Conservation (phyloP, 2,888 invertebrate genomes). For the Arctia plantaginis region DNA sequence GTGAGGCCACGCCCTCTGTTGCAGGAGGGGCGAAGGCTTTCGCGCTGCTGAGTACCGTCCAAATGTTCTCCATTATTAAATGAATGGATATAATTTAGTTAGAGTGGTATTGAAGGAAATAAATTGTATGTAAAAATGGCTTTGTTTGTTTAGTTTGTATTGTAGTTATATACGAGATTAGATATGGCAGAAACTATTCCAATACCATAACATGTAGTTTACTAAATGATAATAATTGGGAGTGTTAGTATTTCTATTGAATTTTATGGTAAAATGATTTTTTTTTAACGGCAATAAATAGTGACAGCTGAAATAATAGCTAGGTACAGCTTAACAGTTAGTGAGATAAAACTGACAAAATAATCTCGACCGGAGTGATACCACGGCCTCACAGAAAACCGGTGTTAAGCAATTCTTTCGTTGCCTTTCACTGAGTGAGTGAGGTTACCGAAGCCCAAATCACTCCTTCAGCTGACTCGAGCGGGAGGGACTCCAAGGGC, state of each 20-base stretch:
- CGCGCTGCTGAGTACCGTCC: slow-evolving; percentile 28
- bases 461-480: too few relatives aligned
- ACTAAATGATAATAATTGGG: not conserved
- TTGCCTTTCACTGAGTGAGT: too few relatives aligned
- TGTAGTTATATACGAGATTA: slow-evolving; percentile 1
- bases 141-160: slow-evolving; percentile 40
- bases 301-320: not conserved
- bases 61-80: slow-evolving; percentile 42
- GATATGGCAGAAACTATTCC: slow-evolving; percentile 1
- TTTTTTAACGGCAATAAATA: not conserved
- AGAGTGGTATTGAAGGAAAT: slow-evolving; percentile 42
- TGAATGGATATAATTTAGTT: slow-evolving; percentile 52
- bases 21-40: slow-evolving; percentile 43
- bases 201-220: slow-evolving; percentile 7
- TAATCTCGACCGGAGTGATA: too few relatives aligned
- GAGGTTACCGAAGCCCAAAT: too few relatives aligned
- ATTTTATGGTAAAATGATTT: not conserved
- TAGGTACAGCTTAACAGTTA: not conserved
- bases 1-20: slow-evolving; percentile 51
- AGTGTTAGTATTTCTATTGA: not conserved
- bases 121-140: slow-evolving; percentile 37
- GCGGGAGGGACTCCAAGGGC: too few relatives aligned
- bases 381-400: too few relatives aligned
- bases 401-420: too few relatives aligned
- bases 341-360: not conserved